A percentile compares a stretch with the other conserved stretches of the same genome.
Evolutionary conservation across 2,888 invertebrate genomes (phyloP).

Genomic region (Drepanosiphum platanoidis): DNA sequence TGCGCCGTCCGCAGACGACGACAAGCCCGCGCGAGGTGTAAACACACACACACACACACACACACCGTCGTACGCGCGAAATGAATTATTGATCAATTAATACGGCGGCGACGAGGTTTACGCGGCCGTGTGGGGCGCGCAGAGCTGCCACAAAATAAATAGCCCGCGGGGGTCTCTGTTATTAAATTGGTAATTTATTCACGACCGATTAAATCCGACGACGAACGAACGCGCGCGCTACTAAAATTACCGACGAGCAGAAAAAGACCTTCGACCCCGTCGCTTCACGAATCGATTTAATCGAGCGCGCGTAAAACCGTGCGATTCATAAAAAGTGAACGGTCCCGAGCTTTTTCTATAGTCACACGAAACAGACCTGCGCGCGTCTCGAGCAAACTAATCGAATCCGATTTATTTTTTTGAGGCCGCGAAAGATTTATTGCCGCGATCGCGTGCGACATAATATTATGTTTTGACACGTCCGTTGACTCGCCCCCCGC

Average conservation of each 20-base stretch:
- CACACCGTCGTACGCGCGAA: neutral
- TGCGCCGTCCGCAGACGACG: neutral
- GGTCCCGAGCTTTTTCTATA: too few relatives aligned
- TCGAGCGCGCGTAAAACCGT: too few relatives aligned
- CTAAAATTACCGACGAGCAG: neutral
- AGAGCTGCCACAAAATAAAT: constrained; percentile 5
- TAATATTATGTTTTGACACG: too few relatives aligned
- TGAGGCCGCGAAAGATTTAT: too few relatives aligned
- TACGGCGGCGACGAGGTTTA: neutral
- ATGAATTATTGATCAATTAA: constrained; percentile 33
- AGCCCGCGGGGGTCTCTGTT: neutral
- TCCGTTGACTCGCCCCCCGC: too few relatives aligned
- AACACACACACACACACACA: too few relatives aligned
- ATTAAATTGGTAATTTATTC: constrained; percentile 30
- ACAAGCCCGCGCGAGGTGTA: neutral
- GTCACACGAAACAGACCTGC: too few relatives aligned
- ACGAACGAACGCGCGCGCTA: too few relatives aligned
- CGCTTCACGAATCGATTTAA: neutral
- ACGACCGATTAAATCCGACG: neutral
- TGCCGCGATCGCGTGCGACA: too few relatives aligned
- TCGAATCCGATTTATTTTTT: too few relatives aligned
- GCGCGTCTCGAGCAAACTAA: too few relatives aligned
- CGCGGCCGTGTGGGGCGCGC: neutral
- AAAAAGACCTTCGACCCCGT: constrained; percentile 1
- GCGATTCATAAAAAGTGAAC: too few relatives aligned